Base-by-base conservation (phyloP, 2,888 invertebrate species). In the Sphecodes monilicornis region DNA sequence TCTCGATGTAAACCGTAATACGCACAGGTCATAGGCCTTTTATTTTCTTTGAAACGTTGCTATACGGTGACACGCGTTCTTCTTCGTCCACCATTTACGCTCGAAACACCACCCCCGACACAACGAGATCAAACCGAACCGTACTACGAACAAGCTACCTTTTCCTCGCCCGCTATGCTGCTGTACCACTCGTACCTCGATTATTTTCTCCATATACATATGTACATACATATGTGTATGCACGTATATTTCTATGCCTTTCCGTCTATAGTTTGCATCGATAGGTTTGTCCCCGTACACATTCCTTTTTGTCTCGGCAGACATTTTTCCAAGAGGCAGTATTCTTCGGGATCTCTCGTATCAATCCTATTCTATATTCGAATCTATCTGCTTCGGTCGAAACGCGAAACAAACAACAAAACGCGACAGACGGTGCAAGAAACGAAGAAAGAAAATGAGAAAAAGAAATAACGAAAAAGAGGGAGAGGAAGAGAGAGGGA, bases 21-120 rank as follows among this genome's bases (percentile, higher is more conserved):
- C 66, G 69, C 91, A 88, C 90, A 82, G 90, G 91, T 91, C 92
- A 81, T 91, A 92, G 92, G 90, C 90, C 92, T 90, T 90, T 82
- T 85, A 79, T 73, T 78, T 73, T 75, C 82, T 78, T 77, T 82
- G 66, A 80, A 46, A 36, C 29, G 70, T 80, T 78, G 32, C 36
- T 54, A n/a, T 57, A 60, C 64, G 32, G 66, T 43, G 46, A 29
- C 11, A 16, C 64, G 18, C 60, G 36, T 68, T 29, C 11, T 39
- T 10, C 22, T 22, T n/a, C 66, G 22, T 66, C 4, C 11, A 6
- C 18, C 8, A 3, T 36, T 39, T 29, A 64, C 64, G 6, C 22
- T 22, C 10, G 10, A 2, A 50, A 22, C 50, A n/a, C 22, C 50
- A 22, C 16, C 64, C 22, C 5, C 57, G 26, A 26, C 26, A n/a